phyloP scores from a whole-genome alignment of 1,140 invertebrate genomes.

The Gryllus bimaculatus region DNA sequence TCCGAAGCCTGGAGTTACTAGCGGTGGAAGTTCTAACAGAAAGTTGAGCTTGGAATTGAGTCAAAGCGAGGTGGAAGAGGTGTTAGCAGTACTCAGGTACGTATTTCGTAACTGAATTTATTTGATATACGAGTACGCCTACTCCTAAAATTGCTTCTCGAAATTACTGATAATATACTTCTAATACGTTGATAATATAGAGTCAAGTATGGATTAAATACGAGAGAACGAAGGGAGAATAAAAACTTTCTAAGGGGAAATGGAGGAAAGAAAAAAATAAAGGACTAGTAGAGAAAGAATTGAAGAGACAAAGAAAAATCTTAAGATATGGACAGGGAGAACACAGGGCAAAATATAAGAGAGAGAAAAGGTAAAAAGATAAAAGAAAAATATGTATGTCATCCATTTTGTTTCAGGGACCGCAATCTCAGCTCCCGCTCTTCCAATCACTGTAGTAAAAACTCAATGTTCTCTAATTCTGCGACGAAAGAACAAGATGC shows the following conservation, averaged over 20 bases:
- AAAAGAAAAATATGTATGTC: background rate
- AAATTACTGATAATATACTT: too few species aligned
- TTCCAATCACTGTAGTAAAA: background rate
- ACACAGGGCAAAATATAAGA: background rate
- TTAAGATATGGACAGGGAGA: background rate
- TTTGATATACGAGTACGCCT: too few species aligned
- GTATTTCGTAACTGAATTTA: background rate
- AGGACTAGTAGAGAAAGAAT: background rate
- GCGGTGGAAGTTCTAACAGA: slow-evolving; percentile 10
- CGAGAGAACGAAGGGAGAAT: too few species aligned
- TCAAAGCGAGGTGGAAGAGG: slow-evolving; percentile 39
- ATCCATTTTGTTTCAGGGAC: background rate
- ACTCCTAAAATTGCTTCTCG: too few species aligned
- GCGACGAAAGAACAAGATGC: background rate
- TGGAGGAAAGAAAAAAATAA: too few species aligned
- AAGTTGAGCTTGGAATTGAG: slow-evolving; percentile 39
- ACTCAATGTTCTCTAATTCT: background rate
- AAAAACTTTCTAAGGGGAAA: too few species aligned
- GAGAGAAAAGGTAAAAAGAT: background rate
- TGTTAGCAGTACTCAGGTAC: slow-evolving; percentile 35
- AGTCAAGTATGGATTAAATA: too few species aligned
- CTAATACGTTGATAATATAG: too few species aligned
- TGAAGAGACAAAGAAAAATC: background rate
- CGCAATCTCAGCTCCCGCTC: background rate
- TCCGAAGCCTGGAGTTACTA: background rate